Evolutionary conservation across 2,888 invertebrate species (phyloP).

Genomic region (Globia sparganii): DNA sequence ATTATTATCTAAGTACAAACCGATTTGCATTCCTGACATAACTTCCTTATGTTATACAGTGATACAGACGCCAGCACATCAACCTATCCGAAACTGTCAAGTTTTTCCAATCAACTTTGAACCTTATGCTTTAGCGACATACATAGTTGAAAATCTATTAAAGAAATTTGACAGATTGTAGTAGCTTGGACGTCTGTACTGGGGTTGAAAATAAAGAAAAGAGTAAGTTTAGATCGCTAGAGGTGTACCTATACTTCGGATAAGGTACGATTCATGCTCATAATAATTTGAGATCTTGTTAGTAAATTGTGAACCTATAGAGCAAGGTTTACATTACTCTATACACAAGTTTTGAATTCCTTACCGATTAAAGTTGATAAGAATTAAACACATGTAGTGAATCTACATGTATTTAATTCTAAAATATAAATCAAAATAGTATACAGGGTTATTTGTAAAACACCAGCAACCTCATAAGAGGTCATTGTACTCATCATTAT

Average conservation of each 20-base stretch:
- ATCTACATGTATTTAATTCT: neutral
- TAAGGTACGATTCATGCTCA: neutral
- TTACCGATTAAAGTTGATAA: neutral
- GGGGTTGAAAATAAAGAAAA: slow-evolving; percentile 13
- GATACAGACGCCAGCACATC: too few relatives aligned
- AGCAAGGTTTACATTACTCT: neutral
- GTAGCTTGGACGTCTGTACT: too few relatives aligned
- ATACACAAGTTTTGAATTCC: neutral
- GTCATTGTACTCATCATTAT: too few relatives aligned
- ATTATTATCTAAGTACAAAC: slow-evolving; percentile 17
- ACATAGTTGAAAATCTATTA: too few relatives aligned
- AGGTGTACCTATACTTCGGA: neutral
- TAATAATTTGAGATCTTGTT: neutral
- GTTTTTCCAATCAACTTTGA: too few relatives aligned
- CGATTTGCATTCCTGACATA: slow-evolving; percentile 48
- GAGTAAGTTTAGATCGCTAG: neutral
- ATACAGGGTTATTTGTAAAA: too few relatives aligned
- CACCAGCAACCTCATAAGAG: too few relatives aligned
- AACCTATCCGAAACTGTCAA: too few relatives aligned
- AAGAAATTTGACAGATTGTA: too few relatives aligned
- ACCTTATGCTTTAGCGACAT: too few relatives aligned
- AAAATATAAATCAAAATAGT: neutral
- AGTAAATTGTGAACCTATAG: neutral
- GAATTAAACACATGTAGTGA: too few relatives aligned
- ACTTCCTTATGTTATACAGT: slow-evolving; percentile 4